phyloP scores from a whole-genome alignment of 2,113 vertebrate genomes.

The Zapus hudsonius region DNA sequence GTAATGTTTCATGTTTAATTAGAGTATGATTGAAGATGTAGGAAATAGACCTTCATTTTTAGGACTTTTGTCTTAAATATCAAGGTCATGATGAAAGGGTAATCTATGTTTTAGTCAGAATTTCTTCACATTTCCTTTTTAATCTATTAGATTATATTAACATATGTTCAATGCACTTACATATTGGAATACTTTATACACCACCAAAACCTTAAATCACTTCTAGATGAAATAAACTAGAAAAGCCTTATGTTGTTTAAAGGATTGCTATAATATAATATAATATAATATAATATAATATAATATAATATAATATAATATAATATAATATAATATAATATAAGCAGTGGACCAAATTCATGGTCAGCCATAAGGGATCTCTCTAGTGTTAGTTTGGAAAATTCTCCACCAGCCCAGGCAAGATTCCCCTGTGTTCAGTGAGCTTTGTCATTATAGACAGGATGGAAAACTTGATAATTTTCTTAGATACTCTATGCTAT shows the following conservation, averaged over 20 bases:
- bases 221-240: background rate
- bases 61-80: background rate
- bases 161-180: background rate
- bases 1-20: background rate
- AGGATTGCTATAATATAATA: background rate
- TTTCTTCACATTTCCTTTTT: background rate
- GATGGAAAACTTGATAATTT: background rate
- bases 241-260: background rate
- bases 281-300: too few species aligned
- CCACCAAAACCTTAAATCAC: background rate
- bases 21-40: background rate
- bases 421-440: background rate
- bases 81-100: background rate
- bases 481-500: background rate
- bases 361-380: background rate
- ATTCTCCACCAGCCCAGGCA: background rate
- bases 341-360: background rate
- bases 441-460: background rate
- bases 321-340: too few species aligned
- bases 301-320: too few species aligned
- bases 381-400: background rate
- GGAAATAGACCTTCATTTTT: background rate
- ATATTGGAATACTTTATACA: background rate
- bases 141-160: background rate
- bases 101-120: background rate